Evolutionary conservation across 2,113 vertebrate species (phyloP).

Genomic region (human): DNA sequence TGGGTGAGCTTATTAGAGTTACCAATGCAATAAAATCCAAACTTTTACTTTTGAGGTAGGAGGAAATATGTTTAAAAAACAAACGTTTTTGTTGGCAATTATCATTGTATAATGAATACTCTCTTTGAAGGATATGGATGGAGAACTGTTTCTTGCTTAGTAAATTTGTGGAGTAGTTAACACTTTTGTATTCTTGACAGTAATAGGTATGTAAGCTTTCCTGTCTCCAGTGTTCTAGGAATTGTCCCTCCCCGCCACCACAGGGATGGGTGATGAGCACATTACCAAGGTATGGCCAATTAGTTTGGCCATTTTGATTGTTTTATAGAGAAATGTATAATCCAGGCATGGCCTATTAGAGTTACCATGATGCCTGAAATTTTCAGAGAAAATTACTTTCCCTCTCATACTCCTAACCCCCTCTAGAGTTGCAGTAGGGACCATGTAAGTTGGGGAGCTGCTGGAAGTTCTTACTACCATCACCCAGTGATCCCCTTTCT

Average conservation of each 20-base stretch:
- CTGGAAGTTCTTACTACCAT: neutral
- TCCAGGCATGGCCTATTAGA: neutral
- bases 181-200: neutral
- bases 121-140: neutral
- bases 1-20: neutral
- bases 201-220: neutral
- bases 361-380: neutral
- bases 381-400: neutral
- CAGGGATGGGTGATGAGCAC: neutral
- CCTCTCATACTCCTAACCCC: neutral
- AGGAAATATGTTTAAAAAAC: neutral
- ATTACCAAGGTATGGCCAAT: neutral
- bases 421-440: neutral
- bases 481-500: neutral
- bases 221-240: neutral
- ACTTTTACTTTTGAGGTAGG: neutral
- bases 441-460: neutral
- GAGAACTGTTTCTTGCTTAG: neutral
- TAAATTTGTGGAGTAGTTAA: neutral
- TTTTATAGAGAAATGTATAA: neutral
- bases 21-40: neutral
- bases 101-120: neutral
- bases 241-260: accelerated
- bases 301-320: neutral
- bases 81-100: neutral